Conservation (phyloP, 2,113 vertebrate genomes). For the Saimiri boliviensis region DNA sequence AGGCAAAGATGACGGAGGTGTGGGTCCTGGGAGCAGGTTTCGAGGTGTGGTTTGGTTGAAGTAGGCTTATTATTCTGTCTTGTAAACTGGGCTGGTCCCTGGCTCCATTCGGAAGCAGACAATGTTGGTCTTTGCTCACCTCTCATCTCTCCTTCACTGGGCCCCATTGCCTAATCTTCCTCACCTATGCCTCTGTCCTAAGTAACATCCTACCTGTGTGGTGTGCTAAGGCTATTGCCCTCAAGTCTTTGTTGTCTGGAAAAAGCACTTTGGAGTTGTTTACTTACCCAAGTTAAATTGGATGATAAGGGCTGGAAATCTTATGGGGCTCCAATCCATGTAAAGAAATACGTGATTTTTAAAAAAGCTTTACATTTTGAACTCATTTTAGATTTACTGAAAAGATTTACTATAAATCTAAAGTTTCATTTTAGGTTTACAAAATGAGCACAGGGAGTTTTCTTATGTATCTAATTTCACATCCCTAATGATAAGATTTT, state of each 20-base stretch:
- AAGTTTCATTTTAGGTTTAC: neutral
- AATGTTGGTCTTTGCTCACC: neutral
- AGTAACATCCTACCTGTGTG: neutral
- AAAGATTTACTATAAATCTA: neutral
- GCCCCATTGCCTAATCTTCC: neutral
- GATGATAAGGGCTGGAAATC: neutral
- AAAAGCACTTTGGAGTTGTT: neutral
- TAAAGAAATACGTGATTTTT: neutral
- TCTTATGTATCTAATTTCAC: neutral
- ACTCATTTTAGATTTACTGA: slow-evolving; percentile 1
- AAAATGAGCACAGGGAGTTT: neutral
- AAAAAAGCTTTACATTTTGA: neutral
- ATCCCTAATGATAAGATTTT: neutral
- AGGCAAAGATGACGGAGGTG: neutral
- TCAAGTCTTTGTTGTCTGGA: neutral
- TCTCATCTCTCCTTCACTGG: neutral
- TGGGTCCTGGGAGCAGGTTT: slow-evolving; percentile 5
- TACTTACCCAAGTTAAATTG: fast-evolving
- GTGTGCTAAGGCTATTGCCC: neutral
- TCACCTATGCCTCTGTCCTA: neutral
- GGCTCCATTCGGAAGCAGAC: neutral
- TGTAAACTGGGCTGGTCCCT: neutral
- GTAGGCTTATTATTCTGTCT: slow-evolving; percentile 6
- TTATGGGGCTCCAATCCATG: neutral
- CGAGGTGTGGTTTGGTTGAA: neutral